Evolutionary conservation across 2,797 vertebrate genomes (phyloP).

Genomic region (Coranthus polyacanthus): DNA sequence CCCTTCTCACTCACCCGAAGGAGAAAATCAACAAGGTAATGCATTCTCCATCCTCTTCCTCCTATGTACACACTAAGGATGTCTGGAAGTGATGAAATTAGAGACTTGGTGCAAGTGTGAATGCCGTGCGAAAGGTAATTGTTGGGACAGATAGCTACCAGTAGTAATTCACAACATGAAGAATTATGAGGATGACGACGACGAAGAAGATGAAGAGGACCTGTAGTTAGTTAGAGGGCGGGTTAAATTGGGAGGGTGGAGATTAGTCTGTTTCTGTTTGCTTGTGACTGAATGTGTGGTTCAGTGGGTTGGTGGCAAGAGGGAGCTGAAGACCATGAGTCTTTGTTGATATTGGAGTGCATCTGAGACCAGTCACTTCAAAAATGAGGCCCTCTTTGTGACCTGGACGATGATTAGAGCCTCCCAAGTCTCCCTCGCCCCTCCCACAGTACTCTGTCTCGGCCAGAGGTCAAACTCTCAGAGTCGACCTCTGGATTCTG

Average conservation of each 20-base stretch:
- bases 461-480: constrained; percentile 75
- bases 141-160: constrained; percentile 9
- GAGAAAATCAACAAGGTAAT: constrained; percentile 99
- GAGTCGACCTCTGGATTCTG: constrained; percentile 83
- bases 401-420: constrained; percentile 92
- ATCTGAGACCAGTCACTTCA: constrained; percentile 92
- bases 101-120: constrained; percentile 84
- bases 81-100: constrained; percentile 92
- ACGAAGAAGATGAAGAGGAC: constrained; percentile 52
- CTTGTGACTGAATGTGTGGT: constrained; percentile 32
- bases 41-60: accelerated
- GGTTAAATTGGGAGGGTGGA: not conserved
- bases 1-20: constrained; percentile 98
- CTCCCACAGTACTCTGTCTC: constrained; percentile 79
- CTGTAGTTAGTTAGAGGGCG: constrained; percentile 16
- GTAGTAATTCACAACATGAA: constrained; percentile 28
- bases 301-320: constrained; percentile 79
- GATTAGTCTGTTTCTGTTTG: constrained; percentile 29
- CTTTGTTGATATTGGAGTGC: constrained; percentile 93
- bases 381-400: constrained; percentile 80
- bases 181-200: constrained; percentile 37
- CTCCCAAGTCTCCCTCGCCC: constrained; percentile 82
- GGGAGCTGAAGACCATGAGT: constrained; percentile 85
- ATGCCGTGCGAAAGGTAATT: constrained; percentile 48
- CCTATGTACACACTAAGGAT: not conserved